These are phyloP conservation scores for Ptychadena robeensis DNA, from an alignment of 2,797 vertebrate species.

Conservation along the genomic window DNA sequence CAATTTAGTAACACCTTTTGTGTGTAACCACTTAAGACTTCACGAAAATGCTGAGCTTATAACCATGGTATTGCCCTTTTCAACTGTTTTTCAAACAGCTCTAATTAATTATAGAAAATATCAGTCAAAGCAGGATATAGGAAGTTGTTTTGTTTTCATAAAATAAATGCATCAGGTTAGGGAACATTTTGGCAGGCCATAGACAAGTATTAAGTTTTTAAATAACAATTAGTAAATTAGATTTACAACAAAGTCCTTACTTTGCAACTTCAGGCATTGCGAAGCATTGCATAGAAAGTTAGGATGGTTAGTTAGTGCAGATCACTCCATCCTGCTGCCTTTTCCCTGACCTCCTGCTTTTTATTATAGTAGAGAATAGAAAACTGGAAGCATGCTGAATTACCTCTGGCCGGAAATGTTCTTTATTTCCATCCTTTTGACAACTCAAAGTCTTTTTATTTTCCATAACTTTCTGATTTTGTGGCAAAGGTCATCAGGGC, in stretches of 20 bases:
- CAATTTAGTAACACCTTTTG: not conserved
- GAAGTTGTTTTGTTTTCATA: not conserved
- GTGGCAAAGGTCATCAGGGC: too few species aligned
- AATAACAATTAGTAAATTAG: too few species aligned
- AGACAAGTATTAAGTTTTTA: too few species aligned
- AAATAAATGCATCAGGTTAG: too few species aligned
- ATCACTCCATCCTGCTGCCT: too few species aligned
- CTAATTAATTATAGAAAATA: not conserved
- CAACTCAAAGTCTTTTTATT: too few species aligned
- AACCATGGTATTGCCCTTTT: not conserved
- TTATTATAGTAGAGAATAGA: not conserved
- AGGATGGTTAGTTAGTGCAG: too few species aligned
- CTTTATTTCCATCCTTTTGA: too few species aligned
- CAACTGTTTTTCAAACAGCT: not conserved
- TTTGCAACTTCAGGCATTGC: not conserved
- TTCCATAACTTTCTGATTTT: too few species aligned
- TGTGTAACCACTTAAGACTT: not conserved
- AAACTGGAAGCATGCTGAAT: not conserved
- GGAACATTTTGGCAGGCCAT: too few species aligned
- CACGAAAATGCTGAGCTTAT: not conserved
- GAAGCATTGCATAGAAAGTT: not conserved
- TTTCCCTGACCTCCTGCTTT: too few species aligned
- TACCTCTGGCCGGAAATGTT: too few species aligned
- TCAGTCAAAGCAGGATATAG: not conserved
- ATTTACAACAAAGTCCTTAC: not conserved